These are phyloP conservation scores for Paracyprichromis sp. DNA, from an alignment of 2,113 vertebrate genomes.

Conservation along the genomic window DNA sequence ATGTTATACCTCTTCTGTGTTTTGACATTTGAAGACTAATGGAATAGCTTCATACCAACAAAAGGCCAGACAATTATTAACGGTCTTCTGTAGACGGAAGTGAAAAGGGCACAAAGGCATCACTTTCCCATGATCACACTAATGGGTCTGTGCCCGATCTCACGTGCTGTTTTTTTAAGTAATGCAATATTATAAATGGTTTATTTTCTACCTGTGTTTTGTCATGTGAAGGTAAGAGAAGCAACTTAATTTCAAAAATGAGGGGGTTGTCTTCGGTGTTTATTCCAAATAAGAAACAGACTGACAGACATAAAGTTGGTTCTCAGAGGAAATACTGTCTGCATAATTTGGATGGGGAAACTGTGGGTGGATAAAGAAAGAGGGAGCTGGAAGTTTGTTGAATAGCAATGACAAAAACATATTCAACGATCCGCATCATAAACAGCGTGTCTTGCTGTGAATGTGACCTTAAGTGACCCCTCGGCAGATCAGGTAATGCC, in stretches of 20 bases:
- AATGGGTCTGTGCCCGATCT: neutral
- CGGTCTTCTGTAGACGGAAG: constrained; percentile 23
- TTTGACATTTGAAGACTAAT: constrained; percentile 60
- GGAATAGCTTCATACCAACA: constrained; percentile 41
- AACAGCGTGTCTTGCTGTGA: neutral
- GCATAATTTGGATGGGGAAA: constrained; percentile 44
- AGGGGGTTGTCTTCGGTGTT: neutral
- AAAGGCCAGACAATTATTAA: constrained; percentile 28
- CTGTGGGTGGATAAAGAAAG: neutral
- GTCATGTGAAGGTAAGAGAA: neutral
- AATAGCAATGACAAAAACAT: constrained; percentile 39
- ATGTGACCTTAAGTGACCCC: neutral
- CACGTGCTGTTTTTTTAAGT: neutral
- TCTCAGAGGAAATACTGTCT: constrained; percentile 43
- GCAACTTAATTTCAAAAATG: neutral
- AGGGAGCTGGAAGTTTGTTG: neutral
- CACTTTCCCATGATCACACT: constrained; percentile 23
- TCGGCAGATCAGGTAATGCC: neutral
- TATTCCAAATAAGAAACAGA: constrained; percentile 6
- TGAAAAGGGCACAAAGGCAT: neutral
- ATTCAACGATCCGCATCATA: constrained; percentile 1
- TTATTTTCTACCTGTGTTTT: neutral
- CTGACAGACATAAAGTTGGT: neutral
- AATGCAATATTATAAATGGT: neutral
- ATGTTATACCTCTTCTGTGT: constrained; percentile 55